These are phyloP conservation scores for Dinomys branickii DNA, from an alignment of 2,113 vertebrate genomes.

Conservation along the genomic window DNA sequence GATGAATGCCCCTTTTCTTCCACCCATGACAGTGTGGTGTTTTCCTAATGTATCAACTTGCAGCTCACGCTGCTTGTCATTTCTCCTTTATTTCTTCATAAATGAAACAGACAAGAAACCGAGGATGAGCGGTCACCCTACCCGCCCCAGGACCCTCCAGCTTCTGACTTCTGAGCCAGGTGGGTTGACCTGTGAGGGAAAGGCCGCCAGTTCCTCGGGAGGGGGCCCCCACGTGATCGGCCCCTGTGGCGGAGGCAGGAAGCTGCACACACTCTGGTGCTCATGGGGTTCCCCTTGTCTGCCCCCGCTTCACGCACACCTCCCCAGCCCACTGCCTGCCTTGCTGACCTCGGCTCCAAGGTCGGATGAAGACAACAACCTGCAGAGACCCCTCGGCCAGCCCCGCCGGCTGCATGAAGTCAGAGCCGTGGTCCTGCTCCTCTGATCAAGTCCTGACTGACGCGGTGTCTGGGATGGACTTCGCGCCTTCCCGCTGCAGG, in stretches of 20 bases:
- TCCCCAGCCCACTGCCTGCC: not conserved
- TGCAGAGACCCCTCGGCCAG: not conserved
- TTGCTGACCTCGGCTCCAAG: not conserved
- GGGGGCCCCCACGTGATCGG: not conserved
- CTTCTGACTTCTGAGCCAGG: not conserved
- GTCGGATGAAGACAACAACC: not conserved
- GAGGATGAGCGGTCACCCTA: not conserved
- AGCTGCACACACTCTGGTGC: not conserved
- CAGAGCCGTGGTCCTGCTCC: not conserved
- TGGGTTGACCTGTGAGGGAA: not conserved
- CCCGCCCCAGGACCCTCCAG: not conserved
- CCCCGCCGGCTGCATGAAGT: not conserved
- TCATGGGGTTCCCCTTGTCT: not conserved
- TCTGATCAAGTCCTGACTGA: not conserved
- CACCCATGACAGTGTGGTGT: not conserved
- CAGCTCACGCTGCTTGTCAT: accelerated
- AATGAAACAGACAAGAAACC: not conserved
- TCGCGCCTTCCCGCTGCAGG: not conserved
- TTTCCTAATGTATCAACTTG: not conserved
- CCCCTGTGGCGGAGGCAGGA: not conserved
- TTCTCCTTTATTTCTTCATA: not conserved
- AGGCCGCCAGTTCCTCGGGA: not conserved
- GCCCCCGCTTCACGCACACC: not conserved
- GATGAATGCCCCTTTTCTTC: not conserved
- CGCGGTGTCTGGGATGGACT: not conserved